A percentile compares a stretch with the other conserved stretches of the same genome.
phyloP scores from a whole-genome alignment of 2,797 vertebrate species.

The Pseudotriccus pelzelni region DNA sequence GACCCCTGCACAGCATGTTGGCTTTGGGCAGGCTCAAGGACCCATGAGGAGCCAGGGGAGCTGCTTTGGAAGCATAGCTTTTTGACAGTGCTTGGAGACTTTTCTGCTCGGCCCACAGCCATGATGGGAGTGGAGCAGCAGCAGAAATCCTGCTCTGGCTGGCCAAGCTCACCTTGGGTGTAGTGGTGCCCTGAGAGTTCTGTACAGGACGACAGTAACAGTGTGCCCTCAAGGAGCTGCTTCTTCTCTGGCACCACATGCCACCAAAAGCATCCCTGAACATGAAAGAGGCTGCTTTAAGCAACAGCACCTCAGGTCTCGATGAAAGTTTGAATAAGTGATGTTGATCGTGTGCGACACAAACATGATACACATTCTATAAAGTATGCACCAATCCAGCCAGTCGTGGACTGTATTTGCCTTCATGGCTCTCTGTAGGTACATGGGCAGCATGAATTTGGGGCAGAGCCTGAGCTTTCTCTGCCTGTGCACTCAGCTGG shows the following conservation, averaged over 20 bases:
- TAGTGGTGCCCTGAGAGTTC: not conserved
- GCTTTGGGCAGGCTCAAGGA: not conserved
- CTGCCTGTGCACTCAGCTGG: not conserved
- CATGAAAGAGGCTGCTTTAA: not conserved
- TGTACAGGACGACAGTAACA: not conserved
- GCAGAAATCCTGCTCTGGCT: not conserved
- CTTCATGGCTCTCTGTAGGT: not conserved
- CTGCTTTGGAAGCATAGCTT: not conserved
- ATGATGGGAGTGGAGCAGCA: not conserved
- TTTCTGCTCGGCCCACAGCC: not conserved
- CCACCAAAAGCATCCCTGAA: not conserved
- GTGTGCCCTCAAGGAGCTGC: not conserved
- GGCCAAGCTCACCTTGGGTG: not conserved
- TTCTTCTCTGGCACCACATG: not conserved
- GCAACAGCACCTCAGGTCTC: not conserved
- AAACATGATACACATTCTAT: not conserved
- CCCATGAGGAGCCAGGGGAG: not conserved
- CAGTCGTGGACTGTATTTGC: not conserved
- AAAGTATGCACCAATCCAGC: not conserved
- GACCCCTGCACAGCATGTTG: not conserved
- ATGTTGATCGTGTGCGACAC: not conserved
- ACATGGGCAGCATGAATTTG: accelerated
- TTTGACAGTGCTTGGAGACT: not conserved
- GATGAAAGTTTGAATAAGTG: not conserved
- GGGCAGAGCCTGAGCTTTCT: not conserved